Base-by-base conservation (phyloP, 2,797 vertebrate species). In the Semotilus atromaculatus region DNA sequence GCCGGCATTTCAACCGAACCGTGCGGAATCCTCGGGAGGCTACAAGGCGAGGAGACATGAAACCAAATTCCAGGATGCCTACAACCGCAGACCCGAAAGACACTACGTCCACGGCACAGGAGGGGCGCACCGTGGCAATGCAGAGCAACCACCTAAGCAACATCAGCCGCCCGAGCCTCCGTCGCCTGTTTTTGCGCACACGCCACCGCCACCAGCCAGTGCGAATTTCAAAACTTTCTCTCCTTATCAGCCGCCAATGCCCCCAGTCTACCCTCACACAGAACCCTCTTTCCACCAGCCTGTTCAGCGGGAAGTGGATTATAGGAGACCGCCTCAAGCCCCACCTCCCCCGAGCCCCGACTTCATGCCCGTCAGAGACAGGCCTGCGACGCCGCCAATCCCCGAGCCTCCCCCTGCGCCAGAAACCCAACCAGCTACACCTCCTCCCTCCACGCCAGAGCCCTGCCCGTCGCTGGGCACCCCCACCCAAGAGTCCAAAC, bases 41-140 rank as follows among this genome's bases (percentile, higher is more conserved):
- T 99, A 96, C 94, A 99, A 99, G 90, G 91, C 96, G 77, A 94
- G 98, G 83, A 93, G 98, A 68, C 97, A 97, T 0, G 97, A 99
- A 89, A 95, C 96, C 53, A 99, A 98, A 91, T 99, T 99, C 89
- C 97, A 97, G 7, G 97, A 99, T 0, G 97, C 98, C 6, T 99
- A 99, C 93, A 99, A 99, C 90, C 97, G 97, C 4, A 94, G 98
- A 13, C 97, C 96, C 0, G 98, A 98, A 78, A 96, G 97, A 38
- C 97, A 97, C 80, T 98, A 99, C 38, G 97, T 98, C 48, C 98
- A 97, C 70, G 96, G 95, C 89, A 95, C 94, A 0, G 94, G 90
- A 0, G 89, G 91, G 0, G 74, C 91, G 70, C 94, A 93, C 1
- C 90, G 94, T 67, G 92, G 62, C 36, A 95, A 0, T 75, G 87